Percentiles rank a stretch among this genome's conserved stretches.
Conservation (phyloP, 1,140 invertebrate species). For the Harpegnathos saltator region DNA sequence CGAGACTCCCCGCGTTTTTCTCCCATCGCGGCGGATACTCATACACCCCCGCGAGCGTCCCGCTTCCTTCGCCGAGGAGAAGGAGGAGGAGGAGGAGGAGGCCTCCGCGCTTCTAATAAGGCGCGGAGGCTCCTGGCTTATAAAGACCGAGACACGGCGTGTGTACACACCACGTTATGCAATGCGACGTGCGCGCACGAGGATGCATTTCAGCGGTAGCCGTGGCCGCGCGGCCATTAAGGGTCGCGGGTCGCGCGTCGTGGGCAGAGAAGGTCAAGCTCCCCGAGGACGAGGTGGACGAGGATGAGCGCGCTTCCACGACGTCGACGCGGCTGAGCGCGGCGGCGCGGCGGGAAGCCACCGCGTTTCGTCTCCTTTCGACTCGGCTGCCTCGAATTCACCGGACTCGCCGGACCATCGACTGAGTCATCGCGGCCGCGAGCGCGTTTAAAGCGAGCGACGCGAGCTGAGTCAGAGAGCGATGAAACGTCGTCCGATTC, state of each 20-base stretch:
- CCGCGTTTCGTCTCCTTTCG: not conserved
- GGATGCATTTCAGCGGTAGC: constrained; percentile 70
- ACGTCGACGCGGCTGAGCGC: not conserved
- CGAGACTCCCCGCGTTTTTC: constrained; percentile 75
- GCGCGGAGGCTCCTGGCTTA: constrained; percentile 49
- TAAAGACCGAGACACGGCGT: constrained; percentile 61
- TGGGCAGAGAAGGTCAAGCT: constrained; percentile 41
- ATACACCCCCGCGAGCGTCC: constrained; percentile 11
- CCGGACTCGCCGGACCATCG: not conserved
- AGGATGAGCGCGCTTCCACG: not conserved
- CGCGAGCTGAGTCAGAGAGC: constrained; percentile 14
- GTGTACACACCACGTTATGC: constrained; percentile 62
- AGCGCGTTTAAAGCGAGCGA: too few relatives aligned
- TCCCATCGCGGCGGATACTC: constrained; percentile 33
- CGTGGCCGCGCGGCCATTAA: constrained; percentile 53
- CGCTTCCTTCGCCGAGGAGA: constrained; percentile 6
- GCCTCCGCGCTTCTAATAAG: constrained; percentile 79
- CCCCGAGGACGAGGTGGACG: not conserved
- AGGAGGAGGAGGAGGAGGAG: too few relatives aligned
- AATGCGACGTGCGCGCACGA: constrained; percentile 67
- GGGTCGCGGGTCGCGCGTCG: constrained; percentile 45
- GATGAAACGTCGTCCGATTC: not conserved
- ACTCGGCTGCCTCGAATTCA: not conserved
- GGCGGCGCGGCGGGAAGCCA: constrained; percentile 10
- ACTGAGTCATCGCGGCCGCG: constrained; percentile 9